Percentiles rank a stretch among this genome's conserved stretches.
phyloP scores from a whole-genome alignment of 2,797 vertebrate genomes.

The Poeciliopsis gracilis region DNA sequence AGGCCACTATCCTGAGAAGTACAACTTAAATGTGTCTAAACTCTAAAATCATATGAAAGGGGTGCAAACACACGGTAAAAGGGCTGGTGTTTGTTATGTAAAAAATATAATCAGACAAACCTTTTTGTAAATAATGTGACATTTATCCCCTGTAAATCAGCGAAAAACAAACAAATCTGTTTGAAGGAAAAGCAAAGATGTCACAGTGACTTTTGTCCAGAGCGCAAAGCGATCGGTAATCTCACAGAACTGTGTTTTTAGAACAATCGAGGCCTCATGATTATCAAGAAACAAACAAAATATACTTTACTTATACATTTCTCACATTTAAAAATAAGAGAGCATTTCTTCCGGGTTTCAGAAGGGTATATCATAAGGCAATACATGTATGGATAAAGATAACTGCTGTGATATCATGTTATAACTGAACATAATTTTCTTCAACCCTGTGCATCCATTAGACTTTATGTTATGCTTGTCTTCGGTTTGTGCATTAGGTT shows the following conservation, averaged over 20 bases:
- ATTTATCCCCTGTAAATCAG: neutral
- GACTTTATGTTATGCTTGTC: conserved; percentile 21
- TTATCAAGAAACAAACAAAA: neutral
- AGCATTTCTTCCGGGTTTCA: conserved; percentile 6
- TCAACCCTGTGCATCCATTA: conserved; percentile 15
- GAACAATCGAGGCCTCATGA: neutral
- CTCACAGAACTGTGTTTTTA: neutral
- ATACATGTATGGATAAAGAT: conserved; percentile 62
- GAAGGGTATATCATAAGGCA: conserved; percentile 52
- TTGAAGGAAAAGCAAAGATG: neutral
- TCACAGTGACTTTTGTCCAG: neutral
- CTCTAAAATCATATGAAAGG: neutral
- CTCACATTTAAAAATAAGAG: neutral
- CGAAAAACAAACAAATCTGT: neutral
- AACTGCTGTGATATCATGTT: conserved; percentile 1
- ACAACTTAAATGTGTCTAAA: neutral
- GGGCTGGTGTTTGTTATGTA: neutral
- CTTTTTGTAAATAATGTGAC: neutral
- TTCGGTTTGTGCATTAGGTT: conserved; percentile 79
- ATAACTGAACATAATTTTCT: conserved; percentile 3
- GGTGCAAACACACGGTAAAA: neutral
- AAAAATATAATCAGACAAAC: neutral
- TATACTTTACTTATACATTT: neutral
- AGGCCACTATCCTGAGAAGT: neutral
- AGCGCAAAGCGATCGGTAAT: neutral